Base-by-base conservation (phyloP, 2,888 invertebrate genomes). In the Bugula neritina region DNA sequence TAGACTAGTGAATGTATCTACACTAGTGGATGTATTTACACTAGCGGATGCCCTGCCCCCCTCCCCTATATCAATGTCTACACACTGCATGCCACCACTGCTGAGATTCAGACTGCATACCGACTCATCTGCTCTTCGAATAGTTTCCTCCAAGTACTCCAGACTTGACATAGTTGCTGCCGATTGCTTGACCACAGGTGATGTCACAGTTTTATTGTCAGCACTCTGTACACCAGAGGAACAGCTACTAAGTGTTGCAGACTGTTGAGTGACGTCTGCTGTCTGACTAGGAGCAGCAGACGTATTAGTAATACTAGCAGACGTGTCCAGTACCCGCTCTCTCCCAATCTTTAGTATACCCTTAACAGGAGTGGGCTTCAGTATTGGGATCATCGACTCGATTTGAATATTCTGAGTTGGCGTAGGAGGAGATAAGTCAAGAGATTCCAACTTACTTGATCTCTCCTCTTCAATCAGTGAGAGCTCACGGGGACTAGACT, bases 51-150 rank as follows among this genome's bases (percentile, higher is more conserved):
- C n/a, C n/a, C n/a, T n/a, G 13, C 63, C 27, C 2, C 25, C 13
- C 27, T 63, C 63, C 10, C 63, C 63, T 63, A 63, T 63, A 27
- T 63, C 63, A 63, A 63, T 63, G 31, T 63, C 63, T 10, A 63
- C 34, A 34, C 63, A 63, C 13, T 63, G 63, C 17, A 63, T 13
- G 2, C 34, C 31, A 31, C 63, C 27, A 63, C 31, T 63, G 3
- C n/a, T 25, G 3, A 23, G 13, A 55, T n/a, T 55, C 63, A 63
- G 31, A 13, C 27, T 21, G 3, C 31, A 13, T 13, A 63, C 63
- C 27, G 63, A 2, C n/a, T 63, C 63, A 63, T 63, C 63, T 29
- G 63, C 63, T 34, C 31, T 31, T 2, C 63, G 27, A 17, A 63
- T 63, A 13, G 63, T 63, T 31, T 31, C 31, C 31, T 63, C 63